Conservation (phyloP, 2,888 invertebrate species). For the Schizaphis graminum region DNA sequence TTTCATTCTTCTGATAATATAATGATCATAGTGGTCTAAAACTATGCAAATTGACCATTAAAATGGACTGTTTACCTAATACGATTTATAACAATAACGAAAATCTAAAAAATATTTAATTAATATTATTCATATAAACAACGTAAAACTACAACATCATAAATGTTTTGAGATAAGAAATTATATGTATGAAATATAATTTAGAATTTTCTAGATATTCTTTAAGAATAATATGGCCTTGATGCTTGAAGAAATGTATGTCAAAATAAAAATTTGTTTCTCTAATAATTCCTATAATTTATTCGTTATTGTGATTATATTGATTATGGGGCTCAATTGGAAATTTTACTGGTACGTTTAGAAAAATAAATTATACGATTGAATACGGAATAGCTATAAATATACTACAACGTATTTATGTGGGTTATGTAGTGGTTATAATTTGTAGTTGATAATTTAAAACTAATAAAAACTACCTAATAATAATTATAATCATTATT, state of each 20-base stretch:
- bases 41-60: neutral
- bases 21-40: neutral
- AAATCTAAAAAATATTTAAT: neutral
- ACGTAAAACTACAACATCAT: neutral
- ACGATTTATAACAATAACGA: neutral
- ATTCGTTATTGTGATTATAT: neutral
- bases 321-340: neutral
- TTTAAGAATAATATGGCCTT: neutral
- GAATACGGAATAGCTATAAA: neutral
- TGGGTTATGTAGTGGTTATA: neutral
- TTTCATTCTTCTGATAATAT: neutral
- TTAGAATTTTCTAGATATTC: neutral
- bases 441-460: neutral
- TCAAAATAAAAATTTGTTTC: neutral
- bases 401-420: neutral
- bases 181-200: neutral
- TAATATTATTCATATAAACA: neutral
- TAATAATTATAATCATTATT: constrained; percentile 7
- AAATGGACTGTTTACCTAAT: neutral
- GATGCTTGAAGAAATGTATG: neutral
- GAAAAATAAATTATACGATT: neutral
- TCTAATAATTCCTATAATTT: neutral
- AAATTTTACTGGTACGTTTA: neutral
- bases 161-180: neutral
- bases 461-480: neutral